Evolutionary conservation across 2,797 vertebrate species (phyloP).

Genomic region (Echiichthys vipera): DNA sequence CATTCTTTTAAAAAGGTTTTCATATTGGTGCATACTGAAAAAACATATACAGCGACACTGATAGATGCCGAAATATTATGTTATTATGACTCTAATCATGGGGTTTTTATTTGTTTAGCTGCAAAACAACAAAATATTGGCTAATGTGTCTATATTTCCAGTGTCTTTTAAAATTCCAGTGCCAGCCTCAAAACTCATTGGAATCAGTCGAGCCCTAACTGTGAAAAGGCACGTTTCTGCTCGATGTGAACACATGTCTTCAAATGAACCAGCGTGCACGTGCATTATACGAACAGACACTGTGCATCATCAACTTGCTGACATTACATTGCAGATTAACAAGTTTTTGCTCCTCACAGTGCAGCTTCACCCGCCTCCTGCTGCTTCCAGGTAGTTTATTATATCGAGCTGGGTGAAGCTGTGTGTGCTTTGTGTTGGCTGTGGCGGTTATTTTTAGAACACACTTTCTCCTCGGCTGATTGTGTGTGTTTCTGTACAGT

Average conservation of each 20-base stretch:
- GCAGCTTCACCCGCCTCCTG: neutral
- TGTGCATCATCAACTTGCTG: slow-evolving; percentile 30
- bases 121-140: no score
- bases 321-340: slow-evolving; percentile 21
- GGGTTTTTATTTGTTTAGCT: no score
- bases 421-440: slow-evolving; percentile 15
- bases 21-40: no score
- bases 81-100: no score
- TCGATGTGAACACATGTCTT: neutral
- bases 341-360: slow-evolving; percentile 11
- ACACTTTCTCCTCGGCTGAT: slow-evolving; percentile 50
- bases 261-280: neutral
- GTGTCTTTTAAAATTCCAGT: no score
- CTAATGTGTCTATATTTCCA: no score
- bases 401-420: slow-evolving; percentile 22
- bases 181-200: no score
- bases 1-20: no score
- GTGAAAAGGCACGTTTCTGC: neutral
- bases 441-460: slow-evolving; percentile 73
- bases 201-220: no score
- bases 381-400: slow-evolving; percentile 54
- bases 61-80: no score
- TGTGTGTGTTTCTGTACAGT: slow-evolving; percentile 17
- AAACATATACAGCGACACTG: no score
- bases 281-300: neutral